A percentile compares a stretch with the other conserved stretches of the same genome.
These are phyloP conservation scores for Eupithecia tripunctaria DNA, from an alignment of 2,888 invertebrate species.

Conservation along the genomic window DNA sequence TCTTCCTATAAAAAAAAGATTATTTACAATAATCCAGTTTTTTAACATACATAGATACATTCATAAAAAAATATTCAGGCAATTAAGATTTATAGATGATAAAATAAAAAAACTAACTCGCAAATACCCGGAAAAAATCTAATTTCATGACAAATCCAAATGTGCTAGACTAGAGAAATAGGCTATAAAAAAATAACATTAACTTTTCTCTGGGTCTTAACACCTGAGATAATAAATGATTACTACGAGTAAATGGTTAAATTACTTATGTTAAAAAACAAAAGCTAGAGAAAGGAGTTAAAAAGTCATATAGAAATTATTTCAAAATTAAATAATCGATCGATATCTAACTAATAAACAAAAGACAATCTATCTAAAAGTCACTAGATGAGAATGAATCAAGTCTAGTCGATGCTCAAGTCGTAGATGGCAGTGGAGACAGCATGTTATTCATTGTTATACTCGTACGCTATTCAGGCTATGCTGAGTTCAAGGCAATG, in stretches of 20 bases:
- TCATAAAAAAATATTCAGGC: not conserved
- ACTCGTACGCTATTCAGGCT: constrained; percentile 68
- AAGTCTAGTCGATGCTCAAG: not conserved
- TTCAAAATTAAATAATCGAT: not conserved
- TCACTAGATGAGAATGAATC: not conserved
- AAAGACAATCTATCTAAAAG: not conserved
- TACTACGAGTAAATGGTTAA: not conserved
- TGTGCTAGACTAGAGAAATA: no score
- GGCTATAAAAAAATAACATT: no score
- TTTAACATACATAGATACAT: not conserved
- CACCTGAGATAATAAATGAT: not conserved
- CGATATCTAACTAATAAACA: not conserved
- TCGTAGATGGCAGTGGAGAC: not conserved
- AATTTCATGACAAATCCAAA: not conserved
- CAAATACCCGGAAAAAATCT: not conserved
- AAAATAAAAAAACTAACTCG: not conserved
- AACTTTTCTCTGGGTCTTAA: not conserved
- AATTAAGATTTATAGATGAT: not conserved
- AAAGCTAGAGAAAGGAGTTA: not conserved
- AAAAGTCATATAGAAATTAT: not conserved
- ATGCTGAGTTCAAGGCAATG: constrained; percentile 71
- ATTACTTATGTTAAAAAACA: not conserved
- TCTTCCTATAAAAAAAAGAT: no score
- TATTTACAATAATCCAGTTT: no score
- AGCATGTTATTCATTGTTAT: constrained; percentile 57